Evolutionary conservation across 2,113 vertebrate species (phyloP), one percentile per base, ranked within the genome.

Genomic region (Cheilinus undulatus): DNA sequence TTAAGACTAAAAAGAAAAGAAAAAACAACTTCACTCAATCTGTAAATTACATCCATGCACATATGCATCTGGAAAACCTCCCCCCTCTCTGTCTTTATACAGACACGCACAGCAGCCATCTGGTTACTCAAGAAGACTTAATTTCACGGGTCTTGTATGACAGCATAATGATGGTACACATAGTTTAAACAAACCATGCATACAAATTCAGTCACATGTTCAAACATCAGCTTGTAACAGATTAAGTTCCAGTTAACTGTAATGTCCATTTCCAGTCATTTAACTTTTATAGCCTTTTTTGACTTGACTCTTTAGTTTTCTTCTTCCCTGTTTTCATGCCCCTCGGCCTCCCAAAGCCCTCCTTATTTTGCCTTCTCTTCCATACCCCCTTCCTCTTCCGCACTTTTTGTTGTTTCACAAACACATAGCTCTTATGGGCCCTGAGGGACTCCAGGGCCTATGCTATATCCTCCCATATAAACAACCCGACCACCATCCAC

Each of bases 401-500:
- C 61, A 65, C 65, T 76, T 77, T 83, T 72, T 84, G 82, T 83
- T 84, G 88, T 85, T 90, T 81, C 74, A 83, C 78, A 87, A 90
- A 88, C 87, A 82, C 80, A 60, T 38, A 66, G 76, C 81, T 81
- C 69, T 87, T 80, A 83, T 54, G 53, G 82, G 79, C 61, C 86
- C 79, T 19, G 58, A 78, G 87, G 88, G 87, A 91, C 67, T 49
- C 48, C 53, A 30, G 72, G 70, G 69, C 84, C n/a, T 79, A 85
- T 82, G 87, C 70, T 88, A 84, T 86, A 88, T 88, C 86, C 86
- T 88, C 82, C 74, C 86, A 80, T 88, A 85, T 88, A 88, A 92
- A 92, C 83, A 86, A 90, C 40, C 70, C 49, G 46, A 88, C 86
- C 80, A 19, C 73, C 78, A 76, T 83, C 73, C 84, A 83, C 82